Evolutionary conservation across 1,140 invertebrate species (phyloP), one percentile per base, ranked within the genome.

Genomic region (Brachionus sp.): DNA sequence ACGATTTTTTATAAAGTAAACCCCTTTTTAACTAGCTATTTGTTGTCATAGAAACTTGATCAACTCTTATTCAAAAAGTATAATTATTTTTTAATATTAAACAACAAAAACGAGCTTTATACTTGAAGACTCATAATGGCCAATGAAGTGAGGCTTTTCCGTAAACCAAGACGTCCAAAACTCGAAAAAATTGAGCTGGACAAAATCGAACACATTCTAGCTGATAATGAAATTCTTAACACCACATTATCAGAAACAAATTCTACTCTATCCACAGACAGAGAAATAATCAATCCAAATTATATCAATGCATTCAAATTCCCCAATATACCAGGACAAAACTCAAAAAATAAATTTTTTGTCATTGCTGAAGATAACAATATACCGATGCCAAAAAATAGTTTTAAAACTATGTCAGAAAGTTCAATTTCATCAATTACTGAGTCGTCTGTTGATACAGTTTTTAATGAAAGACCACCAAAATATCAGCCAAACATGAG

Each of bases 401-500:
- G 70, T 13, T 75, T 75, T 25, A 75, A 75, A 75, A 75, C 70
- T 46, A 19, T 75, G 19, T 75, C 37, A 5, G 23, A 39, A 4
- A 75, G 70, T 23, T 35, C 39, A 13, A 44, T 46, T 1, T 75
- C 70, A 46, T 75, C 70, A 23, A 46, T 75, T 10, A 29, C 42
- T 1, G 70, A 75, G n/a, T 70, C 66, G 4, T 16, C 29, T 70
- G 16, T 19, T 6, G 66, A 70, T 12, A 39, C 66, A 2, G 66
- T 37, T 42, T 70, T 70, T 39, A 37, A 39, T 70, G 66, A 37
- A 7, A 66, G 33, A 16, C 19, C 25, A 37, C 42, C 70, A 35
- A 75, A 75, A 75, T 46, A 75, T 44, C 19, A 19, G n/a, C 70
- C 70, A 25, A 75, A 46, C n/a, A 75, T 75, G 70, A 25, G 42